Evolutionary conservation across 1,140 invertebrate genomes (phyloP).

Genomic region (Macrotrachela quadricornifera): DNA sequence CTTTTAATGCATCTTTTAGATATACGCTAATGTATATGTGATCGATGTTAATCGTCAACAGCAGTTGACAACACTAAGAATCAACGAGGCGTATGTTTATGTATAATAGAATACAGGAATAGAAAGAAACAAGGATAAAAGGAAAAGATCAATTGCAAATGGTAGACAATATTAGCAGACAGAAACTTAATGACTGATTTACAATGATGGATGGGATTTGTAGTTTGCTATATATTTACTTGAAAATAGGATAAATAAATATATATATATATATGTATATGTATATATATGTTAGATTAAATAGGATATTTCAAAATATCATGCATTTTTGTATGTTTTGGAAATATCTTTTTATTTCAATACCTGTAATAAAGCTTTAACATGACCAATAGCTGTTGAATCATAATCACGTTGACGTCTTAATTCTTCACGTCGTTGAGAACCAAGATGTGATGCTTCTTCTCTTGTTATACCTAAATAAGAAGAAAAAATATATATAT

Average conservation of each 20-base stretch:
- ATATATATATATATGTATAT: neutral
- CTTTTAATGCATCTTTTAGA: too few species aligned
- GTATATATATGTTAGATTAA: neutral
- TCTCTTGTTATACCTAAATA: constrained; percentile 6
- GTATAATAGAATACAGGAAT: too few species aligned
- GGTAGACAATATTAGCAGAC: too few species aligned
- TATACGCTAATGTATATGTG: too few species aligned
- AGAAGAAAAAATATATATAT: too few species aligned
- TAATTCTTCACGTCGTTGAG: constrained; percentile 8
- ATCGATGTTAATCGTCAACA: too few species aligned
- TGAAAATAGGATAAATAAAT: neutral
- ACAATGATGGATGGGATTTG: neutral
- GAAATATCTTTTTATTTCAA: neutral
- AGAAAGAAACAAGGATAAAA: too few species aligned
- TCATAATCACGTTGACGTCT: constrained; percentile 3
- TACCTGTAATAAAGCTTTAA: neutral
- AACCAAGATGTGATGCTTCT: constrained; percentile 1
- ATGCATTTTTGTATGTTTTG: too few species aligned
- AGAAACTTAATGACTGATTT: too few species aligned
- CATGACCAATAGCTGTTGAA: neutral
- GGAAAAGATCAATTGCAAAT: too few species aligned
- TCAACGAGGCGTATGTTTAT: too few species aligned
- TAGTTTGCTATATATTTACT: neutral
- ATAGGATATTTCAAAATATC: neutral
- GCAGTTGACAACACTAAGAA: too few species aligned